A percentile compares a stretch with the other conserved stretches of the same genome.
Conservation (phyloP, 2,113 vertebrate species). For the Chrysochloris asiatica region DNA sequence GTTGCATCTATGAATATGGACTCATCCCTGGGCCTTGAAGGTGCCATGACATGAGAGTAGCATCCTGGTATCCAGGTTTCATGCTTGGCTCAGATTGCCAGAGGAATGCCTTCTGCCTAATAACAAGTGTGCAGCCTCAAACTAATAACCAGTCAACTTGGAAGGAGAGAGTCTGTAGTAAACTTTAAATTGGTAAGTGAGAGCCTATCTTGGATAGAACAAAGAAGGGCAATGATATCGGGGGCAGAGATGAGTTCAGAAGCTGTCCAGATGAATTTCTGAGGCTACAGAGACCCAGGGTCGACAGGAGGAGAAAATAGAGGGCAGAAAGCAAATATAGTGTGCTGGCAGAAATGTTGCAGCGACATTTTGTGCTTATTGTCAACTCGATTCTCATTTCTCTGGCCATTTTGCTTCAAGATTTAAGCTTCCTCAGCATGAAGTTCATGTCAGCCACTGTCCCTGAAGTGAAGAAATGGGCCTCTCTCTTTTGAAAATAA, state of each 20-base stretch:
- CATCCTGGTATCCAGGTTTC: background rate
- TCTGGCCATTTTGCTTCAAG: background rate
- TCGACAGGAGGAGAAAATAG: background rate
- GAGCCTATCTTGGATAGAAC: background rate
- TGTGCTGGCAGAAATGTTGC: rapidly evolving
- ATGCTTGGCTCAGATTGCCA: background rate
- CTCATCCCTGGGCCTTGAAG: background rate
- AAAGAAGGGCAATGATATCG: background rate
- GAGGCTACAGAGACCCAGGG: background rate
- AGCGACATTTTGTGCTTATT: slow-evolving; percentile 27
- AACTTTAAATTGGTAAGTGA: background rate
- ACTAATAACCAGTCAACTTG: background rate
- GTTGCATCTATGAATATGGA: background rate
- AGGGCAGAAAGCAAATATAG: background rate
- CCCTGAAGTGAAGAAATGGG: background rate
- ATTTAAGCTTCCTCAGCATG: background rate
- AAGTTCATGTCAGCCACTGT: background rate
- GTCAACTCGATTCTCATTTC: background rate
- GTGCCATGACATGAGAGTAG: background rate
- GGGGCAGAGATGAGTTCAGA: background rate
- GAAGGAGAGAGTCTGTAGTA: background rate
- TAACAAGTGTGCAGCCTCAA: rapidly evolving
- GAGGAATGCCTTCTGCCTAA: background rate
- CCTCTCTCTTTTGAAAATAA: slow-evolving; percentile 24
- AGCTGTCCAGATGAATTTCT: background rate